phyloP scores from a whole-genome alignment of 2,113 vertebrate genomes.

The Clarias macrocephalus region DNA sequence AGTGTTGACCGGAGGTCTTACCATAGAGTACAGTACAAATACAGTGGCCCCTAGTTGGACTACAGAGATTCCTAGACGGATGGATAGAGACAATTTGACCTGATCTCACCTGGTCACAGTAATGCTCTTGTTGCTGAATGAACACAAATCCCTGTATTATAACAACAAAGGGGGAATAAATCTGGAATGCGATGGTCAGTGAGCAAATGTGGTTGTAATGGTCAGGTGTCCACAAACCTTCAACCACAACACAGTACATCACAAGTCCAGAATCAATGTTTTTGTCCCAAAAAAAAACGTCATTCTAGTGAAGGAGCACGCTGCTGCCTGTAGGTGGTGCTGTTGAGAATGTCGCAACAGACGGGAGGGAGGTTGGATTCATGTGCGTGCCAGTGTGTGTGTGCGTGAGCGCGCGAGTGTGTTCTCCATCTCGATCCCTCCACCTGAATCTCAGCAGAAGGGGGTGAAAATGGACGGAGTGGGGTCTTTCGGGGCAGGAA shows the following conservation, averaged over 20 bases:
- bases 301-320: background rate
- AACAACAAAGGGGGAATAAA: background rate
- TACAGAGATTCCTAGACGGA: no score
- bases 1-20: no score
- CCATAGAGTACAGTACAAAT: no score
- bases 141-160: background rate
- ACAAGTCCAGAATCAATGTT: background rate
- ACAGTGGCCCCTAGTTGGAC: no score
- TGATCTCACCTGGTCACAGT: background rate
- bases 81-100: no score
- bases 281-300: background rate
- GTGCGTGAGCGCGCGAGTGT: slow-evolving; percentile 18
- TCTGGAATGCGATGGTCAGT: background rate
- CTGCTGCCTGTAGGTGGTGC: slow-evolving; percentile 46
- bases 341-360: slow-evolving; percentile 22
- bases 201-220: background rate
- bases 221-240: background rate
- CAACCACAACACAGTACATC: background rate
- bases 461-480: slow-evolving; percentile 86
- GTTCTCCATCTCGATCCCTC: slow-evolving; percentile 59
- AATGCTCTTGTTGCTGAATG: background rate
- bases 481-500: slow-evolving; percentile 90
- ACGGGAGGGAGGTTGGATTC: background rate
- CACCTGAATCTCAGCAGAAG: slow-evolving; percentile 59
- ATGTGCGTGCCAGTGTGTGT: slow-evolving; percentile 42